A percentile compares a stretch with the other conserved stretches of the same genome.
phyloP scores from a whole-genome alignment of 2,797 vertebrate genomes.

The Heliangelus exortis region DNA sequence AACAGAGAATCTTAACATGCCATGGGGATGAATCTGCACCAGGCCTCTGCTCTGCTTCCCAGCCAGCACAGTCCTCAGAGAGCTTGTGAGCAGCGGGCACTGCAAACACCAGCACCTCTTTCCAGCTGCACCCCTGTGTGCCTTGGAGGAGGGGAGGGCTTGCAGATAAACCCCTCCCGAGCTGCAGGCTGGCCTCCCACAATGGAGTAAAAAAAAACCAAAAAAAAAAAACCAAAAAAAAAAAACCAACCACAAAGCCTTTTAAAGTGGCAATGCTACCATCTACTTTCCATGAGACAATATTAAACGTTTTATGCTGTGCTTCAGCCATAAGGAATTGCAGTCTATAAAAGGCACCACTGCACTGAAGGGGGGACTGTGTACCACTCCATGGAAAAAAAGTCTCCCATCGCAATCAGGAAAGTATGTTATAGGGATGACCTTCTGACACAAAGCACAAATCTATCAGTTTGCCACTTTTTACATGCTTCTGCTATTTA shows the following conservation, averaged over 20 bases:
- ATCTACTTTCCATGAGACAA: background rate
- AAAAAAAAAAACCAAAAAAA: too few species aligned
- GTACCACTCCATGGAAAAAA: constrained; percentile 52
- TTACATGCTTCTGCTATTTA: constrained; percentile 60
- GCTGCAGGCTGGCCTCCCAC: background rate
- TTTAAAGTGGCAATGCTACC: background rate
- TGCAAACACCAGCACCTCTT: background rate
- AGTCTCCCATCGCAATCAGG: constrained; percentile 66
- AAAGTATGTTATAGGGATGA: constrained; percentile 63
- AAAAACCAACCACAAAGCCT: background rate
- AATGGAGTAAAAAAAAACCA: background rate
- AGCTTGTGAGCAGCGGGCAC: background rate
- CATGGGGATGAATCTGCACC: background rate
- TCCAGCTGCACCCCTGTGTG: background rate
- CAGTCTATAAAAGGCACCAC: constrained; percentile 50
- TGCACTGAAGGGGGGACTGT: constrained; percentile 38
- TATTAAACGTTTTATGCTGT: background rate
- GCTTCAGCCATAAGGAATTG: constrained; percentile 43
- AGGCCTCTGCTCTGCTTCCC: background rate
- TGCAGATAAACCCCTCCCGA: background rate
- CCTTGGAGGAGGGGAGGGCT: background rate
- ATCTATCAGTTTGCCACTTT: constrained; percentile 60
- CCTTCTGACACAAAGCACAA: constrained; percentile 70
- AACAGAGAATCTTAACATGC: background rate
- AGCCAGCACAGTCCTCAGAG: background rate